phyloP scores from a whole-genome alignment of 2,888 invertebrate genomes.

The Drosophila sordidula region DNA sequence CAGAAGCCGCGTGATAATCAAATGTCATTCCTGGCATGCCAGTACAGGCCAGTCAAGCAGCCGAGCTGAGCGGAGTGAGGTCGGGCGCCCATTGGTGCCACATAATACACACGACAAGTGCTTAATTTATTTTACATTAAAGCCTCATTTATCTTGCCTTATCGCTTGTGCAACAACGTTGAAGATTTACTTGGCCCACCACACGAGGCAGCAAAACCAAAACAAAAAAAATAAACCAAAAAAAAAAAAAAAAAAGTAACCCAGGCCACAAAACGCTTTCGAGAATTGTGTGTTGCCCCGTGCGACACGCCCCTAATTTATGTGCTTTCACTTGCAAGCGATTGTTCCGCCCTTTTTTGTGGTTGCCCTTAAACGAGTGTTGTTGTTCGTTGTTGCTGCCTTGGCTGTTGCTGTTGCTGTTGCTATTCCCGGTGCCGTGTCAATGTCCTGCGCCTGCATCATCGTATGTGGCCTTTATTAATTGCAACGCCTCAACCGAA shows the following conservation, averaged over 20 bases:
- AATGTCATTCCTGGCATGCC: conserved; percentile 76
- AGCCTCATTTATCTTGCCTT: conserved; percentile 79
- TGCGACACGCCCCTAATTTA: conserved; percentile 74
- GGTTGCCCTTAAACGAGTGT: conserved; percentile 30
- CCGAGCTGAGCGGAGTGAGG: conserved; percentile 17
- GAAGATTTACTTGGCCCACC: conserved; percentile 71
- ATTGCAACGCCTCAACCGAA: conserved; percentile 79
- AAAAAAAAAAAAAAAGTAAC: conserved; percentile 10
- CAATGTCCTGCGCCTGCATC: conserved; percentile 60
- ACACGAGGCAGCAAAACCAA: conserved; percentile 14
- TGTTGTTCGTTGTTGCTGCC: conserved; percentile 25
- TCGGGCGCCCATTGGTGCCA: conserved; percentile 25
- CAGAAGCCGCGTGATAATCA: conserved; percentile 74
- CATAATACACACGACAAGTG: conserved; percentile 74
- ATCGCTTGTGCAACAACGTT: conserved; percentile 77
- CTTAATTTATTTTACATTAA: conserved; percentile 80
- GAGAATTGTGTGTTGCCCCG: conserved; percentile 31
- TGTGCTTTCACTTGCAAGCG: conserved; percentile 73
- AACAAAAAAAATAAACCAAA: conserved; percentile 1
- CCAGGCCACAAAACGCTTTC: conserved; percentile 29
- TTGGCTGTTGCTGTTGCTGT: conserved; percentile 15
- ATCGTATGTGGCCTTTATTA: conserved; percentile 71
- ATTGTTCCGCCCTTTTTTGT: conserved; percentile 68
- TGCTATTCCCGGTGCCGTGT: conserved; percentile 50
- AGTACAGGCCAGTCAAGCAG: conserved; percentile 18